phyloP scores from a whole-genome alignment of 1,140 invertebrate species.

The Brachystomella parvula region DNA sequence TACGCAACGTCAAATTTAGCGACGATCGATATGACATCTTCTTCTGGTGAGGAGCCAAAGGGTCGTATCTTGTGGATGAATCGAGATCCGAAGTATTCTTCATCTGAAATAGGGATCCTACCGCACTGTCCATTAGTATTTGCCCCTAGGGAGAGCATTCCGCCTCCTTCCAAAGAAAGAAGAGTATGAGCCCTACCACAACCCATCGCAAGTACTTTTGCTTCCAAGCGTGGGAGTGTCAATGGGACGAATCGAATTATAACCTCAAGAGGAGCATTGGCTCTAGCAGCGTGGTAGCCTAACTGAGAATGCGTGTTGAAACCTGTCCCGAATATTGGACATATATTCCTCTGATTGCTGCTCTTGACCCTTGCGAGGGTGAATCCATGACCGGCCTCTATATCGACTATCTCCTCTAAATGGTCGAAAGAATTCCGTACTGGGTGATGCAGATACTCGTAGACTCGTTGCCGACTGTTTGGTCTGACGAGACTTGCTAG shows the following conservation, averaged over 20 bases:
- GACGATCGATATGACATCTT: slow-evolving; percentile 23
- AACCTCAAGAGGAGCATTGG: slow-evolving; percentile 59
- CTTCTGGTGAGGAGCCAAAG: neutral
- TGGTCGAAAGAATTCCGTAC: slow-evolving; percentile 26
- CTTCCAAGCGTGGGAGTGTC: slow-evolving; percentile 53
- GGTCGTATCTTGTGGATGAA: slow-evolving; percentile 57
- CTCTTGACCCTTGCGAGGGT: slow-evolving; percentile 66
- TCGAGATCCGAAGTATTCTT: slow-evolving; percentile 61
- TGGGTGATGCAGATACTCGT: slow-evolving; percentile 14
- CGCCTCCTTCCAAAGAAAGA: slow-evolving; percentile 67
- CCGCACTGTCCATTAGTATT: slow-evolving; percentile 94
- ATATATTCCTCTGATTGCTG: slow-evolving; percentile 42
- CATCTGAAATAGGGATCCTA: slow-evolving; percentile 64
- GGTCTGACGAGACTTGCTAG: slow-evolving; percentile 21
- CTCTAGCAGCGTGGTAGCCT: slow-evolving; percentile 54
- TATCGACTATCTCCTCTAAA: slow-evolving; percentile 49
- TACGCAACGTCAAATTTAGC: slow-evolving; percentile 51
- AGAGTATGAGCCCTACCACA: slow-evolving; percentile 82
- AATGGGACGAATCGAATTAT: slow-evolving; percentile 69
- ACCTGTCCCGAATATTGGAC: slow-evolving; percentile 76
- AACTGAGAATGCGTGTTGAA: slow-evolving; percentile 83
- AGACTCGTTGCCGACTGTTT: neutral
- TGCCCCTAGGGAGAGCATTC: slow-evolving; percentile 76
- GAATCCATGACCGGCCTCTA: slow-evolving; percentile 86
- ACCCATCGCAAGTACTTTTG: slow-evolving; percentile 55